phyloP scores from a whole-genome alignment of 2,113 vertebrate species.

The Pterocles orientalis region DNA sequence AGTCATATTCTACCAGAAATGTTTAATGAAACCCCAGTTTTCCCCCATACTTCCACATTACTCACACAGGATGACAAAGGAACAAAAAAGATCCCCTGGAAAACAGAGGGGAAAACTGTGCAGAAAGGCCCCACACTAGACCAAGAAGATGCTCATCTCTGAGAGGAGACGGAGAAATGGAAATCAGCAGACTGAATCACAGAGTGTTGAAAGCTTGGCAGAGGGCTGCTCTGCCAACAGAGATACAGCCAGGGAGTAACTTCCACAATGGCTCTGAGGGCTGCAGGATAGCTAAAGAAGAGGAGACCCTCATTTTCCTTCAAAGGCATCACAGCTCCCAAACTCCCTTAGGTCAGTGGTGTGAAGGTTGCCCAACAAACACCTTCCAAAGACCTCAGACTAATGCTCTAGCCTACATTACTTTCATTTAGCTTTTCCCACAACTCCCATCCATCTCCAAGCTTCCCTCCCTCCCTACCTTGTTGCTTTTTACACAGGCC shows the following conservation, averaged over 20 bases:
- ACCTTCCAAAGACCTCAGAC: not conserved
- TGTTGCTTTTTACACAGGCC: accelerated
- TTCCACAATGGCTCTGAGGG: not conserved
- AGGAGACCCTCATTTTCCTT: not conserved
- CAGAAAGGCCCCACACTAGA: not conserved
- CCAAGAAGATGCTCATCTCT: not conserved
- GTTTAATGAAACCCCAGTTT: not conserved
- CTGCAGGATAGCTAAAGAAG: accelerated
- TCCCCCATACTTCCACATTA: not conserved
- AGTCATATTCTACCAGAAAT: not conserved
- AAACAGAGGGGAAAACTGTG: not conserved
- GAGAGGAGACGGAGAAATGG: not conserved
- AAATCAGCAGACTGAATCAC: not conserved
- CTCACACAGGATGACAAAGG: accelerated
- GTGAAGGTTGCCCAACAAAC: not conserved
- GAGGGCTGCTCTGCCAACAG: accelerated
- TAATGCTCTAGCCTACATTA: accelerated
- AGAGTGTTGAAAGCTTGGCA: not conserved
- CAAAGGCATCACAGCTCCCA: not conserved
- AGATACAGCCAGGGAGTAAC: not conserved
- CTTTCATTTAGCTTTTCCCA: not conserved
- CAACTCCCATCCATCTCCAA: not conserved
- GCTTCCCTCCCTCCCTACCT: not conserved
- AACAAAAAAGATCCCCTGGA: not conserved
- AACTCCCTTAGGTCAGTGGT: not conserved